Percentiles rank a stretch among this genome's conserved stretches.
Conservation (phyloP, 2,113 vertebrate species). For the Odocoileus hemionus region DNA sequence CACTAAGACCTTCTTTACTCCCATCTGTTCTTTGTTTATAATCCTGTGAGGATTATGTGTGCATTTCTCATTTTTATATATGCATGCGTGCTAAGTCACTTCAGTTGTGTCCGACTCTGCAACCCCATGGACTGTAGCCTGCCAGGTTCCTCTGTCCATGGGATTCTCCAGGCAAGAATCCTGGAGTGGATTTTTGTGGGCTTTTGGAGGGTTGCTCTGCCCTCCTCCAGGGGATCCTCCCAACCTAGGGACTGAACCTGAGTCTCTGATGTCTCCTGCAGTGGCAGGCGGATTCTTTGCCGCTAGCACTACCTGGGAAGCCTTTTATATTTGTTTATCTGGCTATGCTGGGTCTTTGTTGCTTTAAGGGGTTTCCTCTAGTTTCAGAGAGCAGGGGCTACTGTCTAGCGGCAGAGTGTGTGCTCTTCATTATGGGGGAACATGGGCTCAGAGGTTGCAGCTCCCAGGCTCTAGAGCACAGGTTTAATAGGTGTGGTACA, state of each 20-base stretch:
- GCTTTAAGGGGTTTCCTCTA: not conserved
- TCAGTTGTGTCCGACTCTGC: rapidly evolving
- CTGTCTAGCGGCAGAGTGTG: not conserved
- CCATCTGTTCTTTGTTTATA: not conserved
- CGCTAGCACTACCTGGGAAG: not conserved
- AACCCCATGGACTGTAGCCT: not conserved
- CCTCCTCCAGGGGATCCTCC: not conserved
- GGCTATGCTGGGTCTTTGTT: not conserved
- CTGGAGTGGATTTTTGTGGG: not conserved
- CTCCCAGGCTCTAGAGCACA: not conserved
- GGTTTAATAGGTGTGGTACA: not conserved
- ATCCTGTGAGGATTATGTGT: not conserved
- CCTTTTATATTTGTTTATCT: not conserved
- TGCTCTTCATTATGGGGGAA: not conserved
- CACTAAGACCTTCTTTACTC: not conserved
- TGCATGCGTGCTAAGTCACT: not conserved
- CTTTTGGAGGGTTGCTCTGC: not conserved
- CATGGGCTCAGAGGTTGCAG: not conserved
- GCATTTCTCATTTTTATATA: not conserved
- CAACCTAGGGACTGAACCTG: not conserved
- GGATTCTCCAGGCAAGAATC: not conserved
- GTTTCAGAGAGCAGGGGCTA: not conserved
- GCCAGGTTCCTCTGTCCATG: not conserved
- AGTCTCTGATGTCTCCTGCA: not conserved
- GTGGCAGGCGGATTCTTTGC: not conserved